Percentiles rank a stretch among this genome's conserved stretches.
Evolutionary conservation across 2,888 invertebrate species (phyloP).

Genomic region (Bombyx huttoni): DNA sequence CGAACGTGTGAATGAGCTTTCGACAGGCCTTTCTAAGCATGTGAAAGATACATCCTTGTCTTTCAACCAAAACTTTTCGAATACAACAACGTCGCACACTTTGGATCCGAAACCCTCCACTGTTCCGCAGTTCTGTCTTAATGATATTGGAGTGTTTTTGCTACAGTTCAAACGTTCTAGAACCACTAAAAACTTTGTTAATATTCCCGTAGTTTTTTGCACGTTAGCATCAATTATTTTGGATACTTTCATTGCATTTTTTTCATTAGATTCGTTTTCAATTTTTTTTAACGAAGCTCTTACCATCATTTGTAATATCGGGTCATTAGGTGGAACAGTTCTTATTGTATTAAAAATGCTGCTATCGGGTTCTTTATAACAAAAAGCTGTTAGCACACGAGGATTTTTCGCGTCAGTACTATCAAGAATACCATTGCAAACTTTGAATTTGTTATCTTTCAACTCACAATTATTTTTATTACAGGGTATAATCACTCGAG

Average conservation of each 20-base stretch:
- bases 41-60: constrained; percentile 31
- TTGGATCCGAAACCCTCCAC: constrained; percentile 29
- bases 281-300: constrained; percentile 33
- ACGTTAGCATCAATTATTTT: constrained; percentile 36
- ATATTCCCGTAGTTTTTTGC: constrained; percentile 26
- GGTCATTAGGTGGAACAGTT: constrained; percentile 30
- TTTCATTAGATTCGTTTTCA: constrained; percentile 27
- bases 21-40: constrained; percentile 32
- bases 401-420: constrained; percentile 42
- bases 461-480: constrained; percentile 31
- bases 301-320: constrained; percentile 26
- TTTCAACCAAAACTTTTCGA: constrained; percentile 32
- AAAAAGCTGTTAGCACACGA: constrained; percentile 61
- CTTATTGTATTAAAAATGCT: constrained; percentile 15
- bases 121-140: constrained; percentile 30
- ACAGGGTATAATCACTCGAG: constrained; percentile 34
- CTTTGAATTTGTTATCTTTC: constrained; percentile 40
- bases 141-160: constrained; percentile 21
- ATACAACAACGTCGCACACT: constrained; percentile 38
- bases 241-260: constrained; percentile 30
- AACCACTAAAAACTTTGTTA: constrained; percentile 36
- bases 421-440: constrained; percentile 69
- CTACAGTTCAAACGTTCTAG: constrained; percentile 38
- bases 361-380: constrained; percentile 41
- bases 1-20: constrained; percentile 24